Evolutionary conservation across 2,888 invertebrate genomes (phyloP).

Genomic region (Cheilosia pagana): DNA sequence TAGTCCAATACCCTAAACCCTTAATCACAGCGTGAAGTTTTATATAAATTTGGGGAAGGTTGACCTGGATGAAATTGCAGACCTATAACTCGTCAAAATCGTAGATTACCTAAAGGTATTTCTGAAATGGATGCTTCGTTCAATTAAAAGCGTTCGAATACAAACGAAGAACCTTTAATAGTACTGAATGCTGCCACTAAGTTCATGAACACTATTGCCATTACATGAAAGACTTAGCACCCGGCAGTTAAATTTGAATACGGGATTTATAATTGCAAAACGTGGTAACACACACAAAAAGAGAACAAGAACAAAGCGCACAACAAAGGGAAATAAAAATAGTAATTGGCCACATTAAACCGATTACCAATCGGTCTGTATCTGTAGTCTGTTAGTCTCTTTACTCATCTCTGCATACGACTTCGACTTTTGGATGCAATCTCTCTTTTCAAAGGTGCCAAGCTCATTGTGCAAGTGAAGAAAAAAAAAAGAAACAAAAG

Average conservation of each 20-base stretch:
- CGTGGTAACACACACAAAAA: slow-evolving; percentile 32
- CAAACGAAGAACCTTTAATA: too few species aligned
- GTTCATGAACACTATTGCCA: slow-evolving; percentile 4
- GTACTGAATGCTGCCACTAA: background rate
- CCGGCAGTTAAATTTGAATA: slow-evolving; percentile 31
- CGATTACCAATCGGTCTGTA: slow-evolving; percentile 16
- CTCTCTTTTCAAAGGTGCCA: background rate
- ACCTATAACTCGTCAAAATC: too few species aligned
- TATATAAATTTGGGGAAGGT: too few species aligned
- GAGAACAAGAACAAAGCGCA: slow-evolving; percentile 35
- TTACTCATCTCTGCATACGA: slow-evolving; percentile 25
- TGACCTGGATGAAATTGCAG: too few species aligned
- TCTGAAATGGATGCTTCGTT: too few species aligned
- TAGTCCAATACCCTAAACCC: too few species aligned
- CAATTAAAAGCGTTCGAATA: too few species aligned
- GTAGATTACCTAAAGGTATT: too few species aligned
- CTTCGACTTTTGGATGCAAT: too few species aligned
- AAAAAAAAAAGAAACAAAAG: too few species aligned
- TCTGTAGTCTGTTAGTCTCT: slow-evolving; percentile 8
- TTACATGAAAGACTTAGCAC: slow-evolving; percentile 5
- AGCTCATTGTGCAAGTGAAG: slow-evolving; percentile 8
- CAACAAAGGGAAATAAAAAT: slow-evolving; percentile 27
- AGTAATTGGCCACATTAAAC: slow-evolving; percentile 61
- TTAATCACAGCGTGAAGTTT: too few species aligned
- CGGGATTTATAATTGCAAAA: slow-evolving; percentile 46